Evolutionary conservation across 2,888 invertebrate species (phyloP), one percentile per base, ranked within the genome.

Genomic region (Drosophila antonietae): DNA sequence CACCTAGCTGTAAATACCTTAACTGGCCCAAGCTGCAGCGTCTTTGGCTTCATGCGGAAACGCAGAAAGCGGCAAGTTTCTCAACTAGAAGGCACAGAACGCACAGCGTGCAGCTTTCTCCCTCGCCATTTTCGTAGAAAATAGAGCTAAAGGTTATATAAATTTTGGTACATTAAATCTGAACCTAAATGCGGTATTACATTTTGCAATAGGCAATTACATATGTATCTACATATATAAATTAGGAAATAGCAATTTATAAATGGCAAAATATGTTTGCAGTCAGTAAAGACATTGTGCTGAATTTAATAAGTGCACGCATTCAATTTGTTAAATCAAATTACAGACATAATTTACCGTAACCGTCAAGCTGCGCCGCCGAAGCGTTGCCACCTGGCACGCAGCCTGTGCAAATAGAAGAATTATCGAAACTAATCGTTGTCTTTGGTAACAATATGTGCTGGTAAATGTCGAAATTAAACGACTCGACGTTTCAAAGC

Each of bases 241-340:
- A 39, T 46, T 46, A 63, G 52, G 56, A 53, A 75, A 52, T 35
- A 49, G 46, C 60, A 59, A 68, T 73, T 70, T 68, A 53, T 49
- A 73, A 74, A 85, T 88, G 80, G 77, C 86, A 69, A 86, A 82
- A 76, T 81, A 60, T 55, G 63, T 46, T 60, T 56, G 59, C 47
- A 65, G 9, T 12, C 28, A 9, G 49, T 31, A 14, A 37, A 44
- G 52, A 56, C 55, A 31, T 41, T 63, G 64, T 62, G 31, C 62
- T 70, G 64, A 65, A 73, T 68, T 88, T 71, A 76, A 76, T 74
- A 86, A 83, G 68, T 83, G 88, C 81, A 83, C 61, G 67, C 86
- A 66, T 78, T 81, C 88, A 83, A 86, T 87, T 86, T 90, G 90
- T 89, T 49, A 84, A 90, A 81, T 90, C 79, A 77, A 90, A 87